phyloP scores from a whole-genome alignment of 2,888 invertebrate genomes.

The Phyllotreta cruciferae region DNA sequence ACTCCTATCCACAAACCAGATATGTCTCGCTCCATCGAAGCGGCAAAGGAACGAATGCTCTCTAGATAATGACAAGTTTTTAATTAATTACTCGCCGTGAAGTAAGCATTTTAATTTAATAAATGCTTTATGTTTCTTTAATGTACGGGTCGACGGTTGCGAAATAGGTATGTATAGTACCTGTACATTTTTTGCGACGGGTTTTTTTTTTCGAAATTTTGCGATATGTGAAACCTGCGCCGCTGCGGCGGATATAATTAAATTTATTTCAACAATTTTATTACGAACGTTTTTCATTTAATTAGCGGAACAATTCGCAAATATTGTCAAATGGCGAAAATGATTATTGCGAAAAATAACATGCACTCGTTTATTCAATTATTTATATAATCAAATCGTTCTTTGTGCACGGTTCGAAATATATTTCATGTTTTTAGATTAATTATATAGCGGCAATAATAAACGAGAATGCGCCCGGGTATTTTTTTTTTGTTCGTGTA shows the following conservation, averaged over 20 bases:
- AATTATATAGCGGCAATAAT: constrained; percentile 17
- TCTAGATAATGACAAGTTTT: constrained; percentile 56
- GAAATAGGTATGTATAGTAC: no score
- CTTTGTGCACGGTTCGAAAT: constrained; percentile 22
- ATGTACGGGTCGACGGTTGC: constrained; percentile 22
- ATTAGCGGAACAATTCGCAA: constrained; percentile 13
- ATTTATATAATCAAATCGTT: constrained; percentile 28
- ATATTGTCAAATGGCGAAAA: constrained; percentile 15
- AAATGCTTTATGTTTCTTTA: constrained; percentile 46
- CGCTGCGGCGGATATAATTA: constrained; percentile 3
- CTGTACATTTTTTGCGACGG: no score
- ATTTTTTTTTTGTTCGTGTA: constrained; percentile 3
- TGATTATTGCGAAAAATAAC: constrained; percentile 20
- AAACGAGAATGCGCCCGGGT: neutral
- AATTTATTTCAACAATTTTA: constrained; percentile 16
- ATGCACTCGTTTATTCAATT: constrained; percentile 18
- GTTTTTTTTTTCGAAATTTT: no score
- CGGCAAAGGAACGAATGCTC: constrained; percentile 51
- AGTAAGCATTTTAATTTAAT: constrained; percentile 53
- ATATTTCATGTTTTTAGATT: constrained; percentile 28
- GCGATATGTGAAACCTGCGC: neutral
- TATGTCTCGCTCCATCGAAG: constrained; percentile 53
- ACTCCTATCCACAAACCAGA: constrained; percentile 54
- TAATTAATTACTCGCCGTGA: constrained; percentile 55
- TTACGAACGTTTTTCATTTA: constrained; percentile 14